Evolutionary conservation across 2,113 vertebrate genomes (phyloP).

Genomic region (Bubo blakistoni): DNA sequence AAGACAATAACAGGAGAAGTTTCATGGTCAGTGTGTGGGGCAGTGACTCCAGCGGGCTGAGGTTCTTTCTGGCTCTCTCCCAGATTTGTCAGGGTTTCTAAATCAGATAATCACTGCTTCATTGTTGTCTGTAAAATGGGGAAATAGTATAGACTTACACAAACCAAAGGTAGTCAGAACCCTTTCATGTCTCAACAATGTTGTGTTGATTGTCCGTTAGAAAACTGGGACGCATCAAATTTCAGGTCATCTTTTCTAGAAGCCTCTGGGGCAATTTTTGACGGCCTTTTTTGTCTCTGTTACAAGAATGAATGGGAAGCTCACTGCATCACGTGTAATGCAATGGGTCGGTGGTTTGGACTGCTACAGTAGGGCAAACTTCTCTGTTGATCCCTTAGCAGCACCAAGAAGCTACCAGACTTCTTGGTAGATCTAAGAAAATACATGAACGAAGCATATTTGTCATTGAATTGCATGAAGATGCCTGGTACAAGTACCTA

Average conservation of each 20-base stretch:
- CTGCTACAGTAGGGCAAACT: background rate
- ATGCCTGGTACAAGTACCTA: background rate
- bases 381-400: background rate
- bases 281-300: background rate
- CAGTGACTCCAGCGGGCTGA: background rate
- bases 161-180: background rate
- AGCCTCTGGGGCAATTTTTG: background rate
- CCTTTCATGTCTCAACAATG: background rate
- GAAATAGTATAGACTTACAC: background rate
- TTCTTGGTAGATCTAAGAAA: background rate
- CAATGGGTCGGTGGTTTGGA: background rate
- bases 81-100: background rate
- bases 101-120: background rate
- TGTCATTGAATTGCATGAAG: background rate
- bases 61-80: background rate
- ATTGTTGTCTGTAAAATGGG: background rate
- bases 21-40: background rate
- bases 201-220: accelerated
- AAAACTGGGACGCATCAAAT: background rate
- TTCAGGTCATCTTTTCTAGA: background rate
- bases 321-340: background rate
- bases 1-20: background rate
- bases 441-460: background rate
- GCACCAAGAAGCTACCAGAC: background rate
- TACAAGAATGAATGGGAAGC: background rate